Evolutionary conservation across 2,888 invertebrate species (phyloP).

Genomic region (Heliconius erato): DNA sequence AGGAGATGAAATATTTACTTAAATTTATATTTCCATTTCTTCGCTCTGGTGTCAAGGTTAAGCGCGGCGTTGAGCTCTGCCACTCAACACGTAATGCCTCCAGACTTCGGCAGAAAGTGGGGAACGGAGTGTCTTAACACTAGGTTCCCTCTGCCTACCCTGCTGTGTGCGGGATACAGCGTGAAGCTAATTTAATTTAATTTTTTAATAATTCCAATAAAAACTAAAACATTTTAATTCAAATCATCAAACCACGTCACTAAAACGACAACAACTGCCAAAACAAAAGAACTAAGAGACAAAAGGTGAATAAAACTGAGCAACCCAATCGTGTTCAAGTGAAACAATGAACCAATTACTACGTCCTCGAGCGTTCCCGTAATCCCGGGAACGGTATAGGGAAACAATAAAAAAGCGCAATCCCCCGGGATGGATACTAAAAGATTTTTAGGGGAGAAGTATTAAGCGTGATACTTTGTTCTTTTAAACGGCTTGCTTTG

Average conservation of each 20-base stretch:
- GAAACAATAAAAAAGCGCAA: constrained; percentile 73
- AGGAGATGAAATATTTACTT: no score
- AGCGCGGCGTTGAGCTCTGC: no score
- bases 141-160: no score
- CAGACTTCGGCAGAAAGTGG: no score
- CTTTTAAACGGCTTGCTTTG: constrained; percentile 69
- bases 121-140: no score
- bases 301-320: constrained; percentile 52
- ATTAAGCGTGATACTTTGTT: constrained; percentile 79
- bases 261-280: neutral
- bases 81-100: no score
- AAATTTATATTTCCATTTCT: no score
- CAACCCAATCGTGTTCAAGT: constrained; percentile 59
- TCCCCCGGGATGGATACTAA: constrained; percentile 75
- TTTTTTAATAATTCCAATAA: no score
- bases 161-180: no score
- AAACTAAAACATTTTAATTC: neutral
- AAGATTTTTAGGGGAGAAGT: constrained; percentile 76
- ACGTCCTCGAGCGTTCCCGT: constrained; percentile 55
- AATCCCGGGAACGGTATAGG: constrained; percentile 58
- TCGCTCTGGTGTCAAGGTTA: no score
- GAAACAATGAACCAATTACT: constrained; percentile 82
- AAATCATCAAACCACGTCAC: neutral
- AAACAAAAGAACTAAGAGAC: constrained; percentile 12
- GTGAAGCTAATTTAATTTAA: no score